Evolutionary conservation across 35 echinoderm and acorn worm species (phyloP).

Genomic region (Amphiura filiformis): DNA sequence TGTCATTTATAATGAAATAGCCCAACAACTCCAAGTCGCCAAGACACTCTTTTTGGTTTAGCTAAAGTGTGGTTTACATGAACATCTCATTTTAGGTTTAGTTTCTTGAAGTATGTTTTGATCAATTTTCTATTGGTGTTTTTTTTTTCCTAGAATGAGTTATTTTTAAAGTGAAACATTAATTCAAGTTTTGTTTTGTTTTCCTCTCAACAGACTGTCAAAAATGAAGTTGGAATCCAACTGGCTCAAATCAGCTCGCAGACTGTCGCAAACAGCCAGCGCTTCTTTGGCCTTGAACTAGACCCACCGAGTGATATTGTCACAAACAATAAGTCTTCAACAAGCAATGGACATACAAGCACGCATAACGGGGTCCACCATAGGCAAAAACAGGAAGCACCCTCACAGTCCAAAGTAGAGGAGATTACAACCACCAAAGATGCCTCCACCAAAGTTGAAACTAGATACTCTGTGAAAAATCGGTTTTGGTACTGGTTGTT

Average conservation of each 20-base stretch:
- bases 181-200: neutral
- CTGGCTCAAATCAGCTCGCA: conserved; percentile 23
- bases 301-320: neutral
- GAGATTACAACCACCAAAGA: neutral
- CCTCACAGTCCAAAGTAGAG: neutral
- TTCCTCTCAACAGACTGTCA: neutral
- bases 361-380: neutral
- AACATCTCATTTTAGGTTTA: too few species aligned
- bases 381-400: neutral
- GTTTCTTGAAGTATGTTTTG: too few species aligned
- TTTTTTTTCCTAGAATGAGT: too few species aligned
- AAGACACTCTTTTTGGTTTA: too few species aligned
- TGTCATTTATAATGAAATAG: too few species aligned
- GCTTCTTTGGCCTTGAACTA: conserved; percentile 41
- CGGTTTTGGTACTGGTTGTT: conserved; percentile 88
- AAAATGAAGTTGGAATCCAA: conserved; percentile 1
- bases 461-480: conserved; percentile 64
- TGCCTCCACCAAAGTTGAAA: neutral
- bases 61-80: too few species aligned
- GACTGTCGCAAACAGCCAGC: conserved; percentile 38
- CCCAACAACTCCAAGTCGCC: too few species aligned
- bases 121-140: too few species aligned
- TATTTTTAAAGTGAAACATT: too few species aligned
- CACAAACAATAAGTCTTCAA: neutral
- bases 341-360: neutral